Conservation (phyloP, 2,797 vertebrate genomes). For the Onychomys torridus region DNA sequence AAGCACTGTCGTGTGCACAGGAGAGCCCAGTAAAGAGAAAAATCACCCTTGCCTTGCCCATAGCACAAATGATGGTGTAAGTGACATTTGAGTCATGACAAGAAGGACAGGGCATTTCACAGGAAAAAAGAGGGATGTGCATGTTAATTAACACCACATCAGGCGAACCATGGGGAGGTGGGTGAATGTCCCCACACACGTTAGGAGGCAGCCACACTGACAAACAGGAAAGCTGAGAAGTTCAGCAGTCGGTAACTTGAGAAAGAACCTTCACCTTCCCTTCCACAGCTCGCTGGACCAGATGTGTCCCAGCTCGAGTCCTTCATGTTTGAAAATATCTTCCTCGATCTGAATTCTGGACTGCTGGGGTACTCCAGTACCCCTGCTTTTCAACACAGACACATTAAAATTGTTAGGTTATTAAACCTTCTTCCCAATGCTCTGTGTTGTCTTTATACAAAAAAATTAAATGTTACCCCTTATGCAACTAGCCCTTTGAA, state of each 20-base stretch:
- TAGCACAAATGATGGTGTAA: neutral
- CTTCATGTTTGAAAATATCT: neutral
- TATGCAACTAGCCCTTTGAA: neutral
- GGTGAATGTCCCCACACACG: neutral
- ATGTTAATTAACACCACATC: neutral
- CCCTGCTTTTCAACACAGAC: neutral
- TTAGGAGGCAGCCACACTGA: neutral
- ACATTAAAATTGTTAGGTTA: neutral
- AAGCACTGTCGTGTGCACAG: neutral
- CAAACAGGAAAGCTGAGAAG: neutral
- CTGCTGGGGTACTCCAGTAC: neutral
- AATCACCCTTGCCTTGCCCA: neutral
- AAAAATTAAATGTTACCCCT: neutral
- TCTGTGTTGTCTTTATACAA: neutral
- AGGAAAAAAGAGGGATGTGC: neutral
- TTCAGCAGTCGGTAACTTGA: neutral
- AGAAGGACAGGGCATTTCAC: neutral
- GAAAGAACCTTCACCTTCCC: neutral
- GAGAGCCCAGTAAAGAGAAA: neutral
- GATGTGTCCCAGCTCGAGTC: neutral
- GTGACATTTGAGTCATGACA: neutral
- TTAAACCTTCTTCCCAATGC: neutral
- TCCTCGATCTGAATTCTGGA: neutral
- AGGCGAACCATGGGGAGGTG: neutral
- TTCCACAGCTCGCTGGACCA: neutral